These are phyloP conservation scores for Bryconaethiops microstoma DNA, from an alignment of 2,797 vertebrate genomes.

Conservation along the genomic window DNA sequence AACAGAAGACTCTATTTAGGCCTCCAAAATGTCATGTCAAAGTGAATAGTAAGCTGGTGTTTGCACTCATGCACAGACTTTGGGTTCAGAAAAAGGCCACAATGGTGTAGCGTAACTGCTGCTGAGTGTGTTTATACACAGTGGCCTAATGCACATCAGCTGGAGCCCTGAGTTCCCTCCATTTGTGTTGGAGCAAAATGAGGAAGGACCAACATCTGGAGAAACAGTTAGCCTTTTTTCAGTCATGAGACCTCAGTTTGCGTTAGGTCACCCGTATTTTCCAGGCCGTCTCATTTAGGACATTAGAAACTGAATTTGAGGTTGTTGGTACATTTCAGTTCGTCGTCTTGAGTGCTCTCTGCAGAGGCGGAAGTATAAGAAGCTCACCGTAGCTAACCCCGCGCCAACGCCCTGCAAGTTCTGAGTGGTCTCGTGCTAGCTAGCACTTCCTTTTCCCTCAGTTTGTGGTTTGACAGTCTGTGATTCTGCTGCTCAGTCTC, in stretches of 20 bases:
- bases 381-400: conserved; percentile 7
- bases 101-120: conserved; percentile 1
- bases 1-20: background rate
- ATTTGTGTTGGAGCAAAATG: conserved; percentile 4
- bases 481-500: conserved; percentile 29
- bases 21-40: background rate
- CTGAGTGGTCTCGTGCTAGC: conserved; percentile 23
- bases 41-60: conserved; percentile 4
- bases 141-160: conserved; percentile 19
- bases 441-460: conserved; percentile 45
- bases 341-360: background rate
- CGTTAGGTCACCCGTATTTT: background rate
- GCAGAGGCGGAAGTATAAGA: conserved; percentile 48
- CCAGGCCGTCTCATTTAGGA: background rate
- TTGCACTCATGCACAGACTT: background rate
- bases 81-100: conserved; percentile 34
- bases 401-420: conserved; percentile 49
- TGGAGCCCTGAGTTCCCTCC: conserved; percentile 7
- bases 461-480: conserved; percentile 33
- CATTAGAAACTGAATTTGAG: background rate
- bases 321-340: background rate
- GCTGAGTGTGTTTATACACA: conserved; percentile 4
- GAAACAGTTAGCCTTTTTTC: conserved; percentile 40
- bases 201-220: conserved; percentile 33
- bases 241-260: background rate